phyloP scores from a whole-genome alignment of 2,888 invertebrate genomes.

The Pardosa pseudoannulata region DNA sequence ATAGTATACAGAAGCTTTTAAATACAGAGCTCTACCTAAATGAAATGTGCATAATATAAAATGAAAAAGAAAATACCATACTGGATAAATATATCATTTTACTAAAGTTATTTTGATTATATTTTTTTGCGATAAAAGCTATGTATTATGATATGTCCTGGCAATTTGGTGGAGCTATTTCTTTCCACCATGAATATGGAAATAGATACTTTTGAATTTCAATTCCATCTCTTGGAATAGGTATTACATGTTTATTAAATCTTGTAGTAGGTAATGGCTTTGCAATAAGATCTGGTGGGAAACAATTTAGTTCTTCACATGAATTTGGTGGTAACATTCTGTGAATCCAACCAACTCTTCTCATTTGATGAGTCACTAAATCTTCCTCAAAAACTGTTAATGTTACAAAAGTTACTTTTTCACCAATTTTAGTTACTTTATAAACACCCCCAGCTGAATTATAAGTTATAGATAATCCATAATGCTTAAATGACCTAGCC shows the following conservation, averaged over 20 bases:
- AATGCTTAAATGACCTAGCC: constrained; percentile 79
- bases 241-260: constrained; percentile 77
- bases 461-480: constrained; percentile 79
- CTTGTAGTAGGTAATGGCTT: constrained; percentile 79
- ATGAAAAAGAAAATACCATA: too few species aligned
- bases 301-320: constrained; percentile 80
- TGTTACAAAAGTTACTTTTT: constrained; percentile 77
- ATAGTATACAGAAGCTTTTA: too few species aligned
- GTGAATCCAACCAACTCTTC: constrained; percentile 81
- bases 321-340: constrained; percentile 80
- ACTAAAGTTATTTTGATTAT: too few species aligned
- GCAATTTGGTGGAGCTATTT: constrained; percentile 93
- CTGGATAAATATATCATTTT: too few species aligned
- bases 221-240: constrained; percentile 81
- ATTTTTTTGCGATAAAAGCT: too few species aligned
- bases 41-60: too few species aligned
- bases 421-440: constrained; percentile 76
- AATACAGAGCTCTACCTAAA: too few species aligned
- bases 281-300: constrained; percentile 80
- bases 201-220: constrained; percentile 82
- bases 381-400: constrained; percentile 80
- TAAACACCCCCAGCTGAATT: constrained; percentile 80
- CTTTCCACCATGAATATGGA: constrained; percentile 83
- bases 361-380: constrained; percentile 78
- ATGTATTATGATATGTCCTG: constrained; percentile 79